These are phyloP conservation scores for Drosophila subobscura DNA, from an alignment of 1,140 invertebrate species.

Conservation along the genomic window DNA sequence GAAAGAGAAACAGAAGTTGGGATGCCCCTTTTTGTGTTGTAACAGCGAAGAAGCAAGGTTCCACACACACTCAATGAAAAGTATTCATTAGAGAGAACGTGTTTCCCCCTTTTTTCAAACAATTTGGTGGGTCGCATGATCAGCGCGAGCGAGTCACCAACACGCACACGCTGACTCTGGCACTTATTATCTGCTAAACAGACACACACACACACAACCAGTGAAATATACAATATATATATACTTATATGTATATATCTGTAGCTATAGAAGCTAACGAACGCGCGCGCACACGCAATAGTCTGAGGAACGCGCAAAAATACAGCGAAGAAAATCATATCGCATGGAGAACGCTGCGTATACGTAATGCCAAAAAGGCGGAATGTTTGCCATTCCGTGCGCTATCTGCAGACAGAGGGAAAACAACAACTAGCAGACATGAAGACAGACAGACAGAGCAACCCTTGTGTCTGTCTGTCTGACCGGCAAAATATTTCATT, in stretches of 20 bases:
- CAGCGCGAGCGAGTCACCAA: conserved; percentile 4
- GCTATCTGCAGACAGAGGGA: conserved; percentile 44
- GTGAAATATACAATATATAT: conserved; percentile 1
- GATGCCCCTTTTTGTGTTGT: no score
- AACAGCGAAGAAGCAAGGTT: background rate
- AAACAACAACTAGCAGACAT: conserved; percentile 32
- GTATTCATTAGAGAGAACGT: conserved; percentile 6
- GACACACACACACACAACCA: conserved; percentile 22
- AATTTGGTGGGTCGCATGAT: conserved; percentile 39
- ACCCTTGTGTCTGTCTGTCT: conserved; percentile 15
- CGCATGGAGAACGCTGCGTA: conserved; percentile 31
- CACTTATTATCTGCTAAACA: conserved; percentile 42
- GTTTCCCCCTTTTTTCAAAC: conserved; percentile 15
- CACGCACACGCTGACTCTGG: conserved; percentile 32
- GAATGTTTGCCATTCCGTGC: conserved; percentile 46
- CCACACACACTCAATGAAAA: background rate
- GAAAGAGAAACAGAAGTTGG: no score
- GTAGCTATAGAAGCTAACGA: conserved; percentile 5
- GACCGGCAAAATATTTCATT: background rate
- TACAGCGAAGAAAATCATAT: conserved; percentile 5
- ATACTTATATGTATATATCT: conserved; percentile 12
- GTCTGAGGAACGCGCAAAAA: background rate
- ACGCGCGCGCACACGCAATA: conserved; percentile 25
- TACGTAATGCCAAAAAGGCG: conserved; percentile 39
- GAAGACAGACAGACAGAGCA: conserved; percentile 2